Conservation (phyloP, 2,797 vertebrate species). For the Nothura maculosa region DNA sequence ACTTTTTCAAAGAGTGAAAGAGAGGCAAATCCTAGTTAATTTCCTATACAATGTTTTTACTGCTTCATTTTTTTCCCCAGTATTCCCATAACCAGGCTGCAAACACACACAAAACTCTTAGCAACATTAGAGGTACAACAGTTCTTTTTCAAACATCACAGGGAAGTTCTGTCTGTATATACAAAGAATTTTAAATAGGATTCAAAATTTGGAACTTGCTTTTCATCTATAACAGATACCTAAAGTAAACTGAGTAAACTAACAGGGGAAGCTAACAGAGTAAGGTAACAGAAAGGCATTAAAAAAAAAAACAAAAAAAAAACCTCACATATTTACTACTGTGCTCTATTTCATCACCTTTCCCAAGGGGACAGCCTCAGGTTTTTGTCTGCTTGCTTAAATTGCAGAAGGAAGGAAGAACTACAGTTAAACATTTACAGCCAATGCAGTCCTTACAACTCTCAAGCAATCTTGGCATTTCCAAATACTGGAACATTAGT, state of each 20-base stretch:
- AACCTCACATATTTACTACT: not conserved
- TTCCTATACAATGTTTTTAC: not conserved
- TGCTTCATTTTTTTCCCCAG: not conserved
- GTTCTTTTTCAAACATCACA: not conserved
- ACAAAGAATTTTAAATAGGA: not conserved
- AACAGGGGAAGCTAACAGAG: not conserved
- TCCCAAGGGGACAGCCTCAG: not conserved
- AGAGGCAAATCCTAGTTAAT: not conserved
- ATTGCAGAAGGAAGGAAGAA: not conserved
- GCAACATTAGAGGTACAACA: not conserved
- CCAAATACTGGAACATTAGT: not conserved
- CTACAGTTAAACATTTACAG: not conserved
- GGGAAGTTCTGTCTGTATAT: not conserved
- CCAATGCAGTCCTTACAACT: not conserved
- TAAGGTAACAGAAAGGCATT: not conserved
- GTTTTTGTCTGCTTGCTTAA: not conserved
- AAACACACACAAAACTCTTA: not conserved
- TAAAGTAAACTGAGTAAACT: not conserved
- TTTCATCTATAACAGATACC: not conserved
- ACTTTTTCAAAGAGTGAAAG: not conserved
- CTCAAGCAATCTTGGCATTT: not conserved
- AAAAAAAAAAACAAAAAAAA: not conserved
- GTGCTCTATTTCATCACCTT: not conserved
- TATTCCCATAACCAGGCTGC: fast-evolving
- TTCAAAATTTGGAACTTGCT: not conserved